Evolutionary conservation across 2,113 vertebrate genomes (phyloP), one percentile per base, ranked within the genome.

Genomic region (Gyps fulvus): DNA sequence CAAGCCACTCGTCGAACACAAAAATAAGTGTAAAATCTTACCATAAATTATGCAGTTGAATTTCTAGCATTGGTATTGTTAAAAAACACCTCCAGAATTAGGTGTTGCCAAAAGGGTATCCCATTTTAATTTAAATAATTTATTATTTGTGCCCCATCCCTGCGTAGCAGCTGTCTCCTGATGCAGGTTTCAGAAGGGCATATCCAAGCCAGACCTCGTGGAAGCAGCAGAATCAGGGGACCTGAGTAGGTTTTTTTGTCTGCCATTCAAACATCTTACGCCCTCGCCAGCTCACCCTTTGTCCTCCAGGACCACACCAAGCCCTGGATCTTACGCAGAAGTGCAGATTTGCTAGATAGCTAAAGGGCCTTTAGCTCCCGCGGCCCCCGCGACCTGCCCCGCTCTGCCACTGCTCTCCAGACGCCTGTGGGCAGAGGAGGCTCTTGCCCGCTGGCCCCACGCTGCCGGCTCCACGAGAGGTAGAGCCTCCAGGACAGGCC

Each of bases 371-470:
- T 83, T 52, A 36, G 47, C 7, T 86, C 36, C 43, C 32, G 34
- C 40, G 55, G 45, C 5, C 27, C n/a, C 40, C 2, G 0, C 2
- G 1, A 31, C 20, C 40, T 91, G 40, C 25, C 57, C 50, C 0
- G 2, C 21, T 62, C 42, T 87, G 58, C 27, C 62, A 29, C 21
- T 34, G 16, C 29, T 72, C 42, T 61, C 3, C 1, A 81, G 58
- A 38, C 1, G 7, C 19, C 15, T 27, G 10, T 59, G 38, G 22
- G 17, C 16, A 82, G 21, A 42, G 43, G n/a, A 59, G 26, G 9
- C 8, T 77, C 3, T 2, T 32, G 22, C 26, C 31, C 34, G 8
- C 34, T 27, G 29, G 7, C 29, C 27, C 8, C 25, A 42, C 0
- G 0, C 5, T 31, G 16, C 9, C 22, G 70, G 36, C 36, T 63